These are phyloP conservation scores for Brachypalpus laphriformis DNA, from an alignment of 2,888 invertebrate species.

Conservation along the genomic window DNA sequence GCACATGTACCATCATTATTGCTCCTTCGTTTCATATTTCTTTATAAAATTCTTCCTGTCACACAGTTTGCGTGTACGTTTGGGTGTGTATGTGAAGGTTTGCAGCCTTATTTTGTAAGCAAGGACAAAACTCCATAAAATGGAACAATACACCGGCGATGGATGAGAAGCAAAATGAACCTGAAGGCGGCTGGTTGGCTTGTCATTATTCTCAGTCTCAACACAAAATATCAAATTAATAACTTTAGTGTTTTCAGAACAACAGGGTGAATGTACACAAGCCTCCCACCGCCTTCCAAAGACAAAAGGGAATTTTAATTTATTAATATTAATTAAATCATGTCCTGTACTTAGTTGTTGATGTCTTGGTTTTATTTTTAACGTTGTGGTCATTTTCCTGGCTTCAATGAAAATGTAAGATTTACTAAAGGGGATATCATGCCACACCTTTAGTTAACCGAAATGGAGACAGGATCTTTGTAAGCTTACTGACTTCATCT, in stretches of 20 bases:
- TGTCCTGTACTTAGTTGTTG: conserved; percentile 7
- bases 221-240: conserved; percentile 69
- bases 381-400: conserved; percentile 7
- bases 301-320: conserved; percentile 38
- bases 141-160: conserved; percentile 49
- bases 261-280: conserved; percentile 7
- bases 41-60: conserved; percentile 67
- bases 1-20: conserved; percentile 54
- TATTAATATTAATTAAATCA: conserved; percentile 66
- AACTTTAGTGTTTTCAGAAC: conserved; percentile 44
- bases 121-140: conserved; percentile 52
- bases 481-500: too few relatives aligned
- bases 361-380: not conserved
- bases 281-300: not conserved
- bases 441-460: too few relatives aligned
- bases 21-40: conserved; percentile 67
- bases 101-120: conserved; percentile 46
- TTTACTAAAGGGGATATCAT: too few relatives aligned
- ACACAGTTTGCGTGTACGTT: conserved; percentile 16
- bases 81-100: not conserved
- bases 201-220: conserved; percentile 48
- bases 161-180: conserved; percentile 43
- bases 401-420: not conserved
- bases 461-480: too few relatives aligned
- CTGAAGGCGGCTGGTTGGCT: conserved; percentile 33